A percentile compares a stretch with the other conserved stretches of the same genome.
These are phyloP conservation scores for Portevinia maculata DNA, from an alignment of 2,888 invertebrate genomes.

Conservation along the genomic window DNA sequence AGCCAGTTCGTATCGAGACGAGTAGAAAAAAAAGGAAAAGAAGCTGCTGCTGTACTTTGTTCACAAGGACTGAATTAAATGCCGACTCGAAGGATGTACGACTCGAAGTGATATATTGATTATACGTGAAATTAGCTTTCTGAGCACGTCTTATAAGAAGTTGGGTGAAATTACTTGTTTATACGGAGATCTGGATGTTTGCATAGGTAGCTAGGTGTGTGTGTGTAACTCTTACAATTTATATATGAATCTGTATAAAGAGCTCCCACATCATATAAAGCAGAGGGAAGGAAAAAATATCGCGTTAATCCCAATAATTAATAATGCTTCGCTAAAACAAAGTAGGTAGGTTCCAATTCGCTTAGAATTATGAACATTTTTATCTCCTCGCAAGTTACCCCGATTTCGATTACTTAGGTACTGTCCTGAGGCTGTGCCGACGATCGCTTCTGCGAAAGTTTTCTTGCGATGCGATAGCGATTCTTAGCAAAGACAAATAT, in stretches of 20 bases:
- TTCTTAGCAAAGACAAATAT: slow-evolving; percentile 36
- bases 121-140: slow-evolving; percentile 71
- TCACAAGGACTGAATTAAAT: slow-evolving; percentile 70
- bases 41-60: slow-evolving; percentile 50
- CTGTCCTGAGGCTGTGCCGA: slow-evolving; percentile 33
- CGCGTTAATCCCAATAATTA: slow-evolving; percentile 57
- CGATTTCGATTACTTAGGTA: slow-evolving; percentile 20
- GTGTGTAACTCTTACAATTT: no score
- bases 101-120: slow-evolving; percentile 72
- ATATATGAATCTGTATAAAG: background rate
- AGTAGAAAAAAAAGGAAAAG: slow-evolving; percentile 4
- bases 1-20: slow-evolving; percentile 56
- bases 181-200: background rate
- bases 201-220: background rate
- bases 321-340: slow-evolving; percentile 49
- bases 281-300: slow-evolving; percentile 4
- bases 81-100: slow-evolving; percentile 68
- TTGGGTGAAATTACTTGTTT: slow-evolving; percentile 49
- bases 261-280: no score
- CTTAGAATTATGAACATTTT: slow-evolving; percentile 44
- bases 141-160: slow-evolving; percentile 58
- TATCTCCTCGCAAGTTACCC: slow-evolving; percentile 26
- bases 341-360: slow-evolving; percentile 32
- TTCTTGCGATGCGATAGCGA: slow-evolving; percentile 13
- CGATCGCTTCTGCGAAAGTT: slow-evolving; percentile 30